Conservation (phyloP, 2,888 invertebrate genomes). For the Acleris holmiana region DNA sequence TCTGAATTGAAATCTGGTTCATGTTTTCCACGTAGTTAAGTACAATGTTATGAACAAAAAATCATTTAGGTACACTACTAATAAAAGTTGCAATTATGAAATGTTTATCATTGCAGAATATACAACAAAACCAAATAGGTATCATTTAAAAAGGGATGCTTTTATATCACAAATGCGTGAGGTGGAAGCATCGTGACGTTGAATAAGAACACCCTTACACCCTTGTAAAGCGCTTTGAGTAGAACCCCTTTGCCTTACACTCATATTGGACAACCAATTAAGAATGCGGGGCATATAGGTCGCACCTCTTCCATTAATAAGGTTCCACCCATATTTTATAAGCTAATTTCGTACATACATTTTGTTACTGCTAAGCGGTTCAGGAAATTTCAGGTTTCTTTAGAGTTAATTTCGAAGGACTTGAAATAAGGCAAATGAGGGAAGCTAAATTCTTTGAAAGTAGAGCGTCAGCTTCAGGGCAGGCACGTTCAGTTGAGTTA, state of each 20-base stretch:
- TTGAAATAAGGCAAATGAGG: conserved; percentile 18
- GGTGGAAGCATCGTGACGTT: conserved; percentile 1
- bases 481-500: conserved; percentile 58
- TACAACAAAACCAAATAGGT: neutral
- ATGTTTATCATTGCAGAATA: neutral
- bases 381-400: neutral
- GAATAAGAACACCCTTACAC: conserved; percentile 17
- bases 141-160: neutral
- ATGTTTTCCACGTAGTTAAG: neutral
- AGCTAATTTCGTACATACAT: conserved; percentile 1
- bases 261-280: conserved; percentile 32
- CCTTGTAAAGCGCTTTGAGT: conserved; percentile 21
- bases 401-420: conserved; percentile 17
- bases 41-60: neutral
- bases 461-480: conserved; percentile 41
- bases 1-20: neutral
- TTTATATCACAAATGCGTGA: conserved; percentile 6
- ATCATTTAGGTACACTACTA: no score
- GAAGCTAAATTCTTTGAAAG: conserved; percentile 31
- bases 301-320: conserved; percentile 10
- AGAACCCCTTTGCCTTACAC: conserved; percentile 22
- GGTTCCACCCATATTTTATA: neutral
- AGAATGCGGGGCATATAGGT: conserved; percentile 17
- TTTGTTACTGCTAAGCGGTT: neutral
- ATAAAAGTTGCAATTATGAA: neutral